These are phyloP conservation scores for Embidobia sp. DNA, from an alignment of 2,888 invertebrate genomes.

Conservation along the genomic window DNA sequence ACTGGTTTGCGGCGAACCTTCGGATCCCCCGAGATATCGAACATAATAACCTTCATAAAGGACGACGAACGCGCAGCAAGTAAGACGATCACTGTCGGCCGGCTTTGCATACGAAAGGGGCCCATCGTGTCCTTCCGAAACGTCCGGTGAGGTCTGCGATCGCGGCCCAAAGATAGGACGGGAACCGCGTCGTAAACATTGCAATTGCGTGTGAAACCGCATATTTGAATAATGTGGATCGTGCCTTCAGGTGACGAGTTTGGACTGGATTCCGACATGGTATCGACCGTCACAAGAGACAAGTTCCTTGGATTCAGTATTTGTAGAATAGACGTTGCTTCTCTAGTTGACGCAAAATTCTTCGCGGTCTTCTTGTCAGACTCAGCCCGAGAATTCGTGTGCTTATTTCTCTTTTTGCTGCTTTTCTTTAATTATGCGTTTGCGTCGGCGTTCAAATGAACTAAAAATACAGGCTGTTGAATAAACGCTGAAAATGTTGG, in stretches of 20 bases:
- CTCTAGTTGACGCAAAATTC: conserved; percentile 14
- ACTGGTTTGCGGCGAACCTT: conserved; percentile 51
- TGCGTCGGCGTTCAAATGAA: no score
- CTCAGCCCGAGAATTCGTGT: conserved; percentile 2
- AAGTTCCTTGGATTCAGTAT: conserved; percentile 36
- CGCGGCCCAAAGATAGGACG: conserved; percentile 14
- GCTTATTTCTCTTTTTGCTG: no score
- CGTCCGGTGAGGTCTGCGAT: conserved; percentile 44
- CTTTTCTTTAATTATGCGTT: no score
- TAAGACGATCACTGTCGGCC: conserved; percentile 37
- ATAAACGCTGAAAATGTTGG: no score
- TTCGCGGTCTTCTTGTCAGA: conserved; percentile 1
- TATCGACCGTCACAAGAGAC: conserved; percentile 41
- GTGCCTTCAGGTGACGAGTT: conserved; percentile 48
- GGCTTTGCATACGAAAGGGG: conserved; percentile 49
- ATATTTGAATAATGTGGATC: conserved; percentile 59
- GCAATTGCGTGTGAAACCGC: conserved; percentile 60
- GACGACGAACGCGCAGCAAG: conserved; percentile 40
- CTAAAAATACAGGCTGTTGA: no score
- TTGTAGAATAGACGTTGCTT: conserved; percentile 28
- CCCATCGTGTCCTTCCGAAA: conserved; percentile 44
- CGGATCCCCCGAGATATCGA: conserved; percentile 39
- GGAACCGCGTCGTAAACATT: conserved; percentile 44
- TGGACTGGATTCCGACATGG: conserved; percentile 45
- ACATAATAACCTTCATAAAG: conserved; percentile 62